Base-by-base conservation (phyloP, 2,888 invertebrate genomes). In the Oxystoma pomonae region DNA sequence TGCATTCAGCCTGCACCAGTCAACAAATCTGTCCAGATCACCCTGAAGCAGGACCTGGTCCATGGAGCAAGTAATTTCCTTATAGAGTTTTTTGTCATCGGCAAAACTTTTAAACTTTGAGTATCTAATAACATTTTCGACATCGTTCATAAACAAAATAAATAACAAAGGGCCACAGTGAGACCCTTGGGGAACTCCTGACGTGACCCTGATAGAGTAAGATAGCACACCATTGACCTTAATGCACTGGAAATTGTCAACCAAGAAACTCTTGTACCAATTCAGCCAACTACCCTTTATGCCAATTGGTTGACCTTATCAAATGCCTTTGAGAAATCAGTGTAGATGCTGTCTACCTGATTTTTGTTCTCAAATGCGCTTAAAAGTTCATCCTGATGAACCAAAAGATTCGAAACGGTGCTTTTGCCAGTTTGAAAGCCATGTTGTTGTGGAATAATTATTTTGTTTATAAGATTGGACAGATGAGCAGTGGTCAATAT, bases 121-220 rank as follows among this genome's bases (percentile, higher is more conserved):
- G 16, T 18, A 17, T n/a, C 7, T 53, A 17, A 53, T 53, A 53
- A 53, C 16, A 17, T 53, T 53, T n/a, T 53, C 53, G n/a, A 53
- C 53, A 18, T 53, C 53, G n/a, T 53, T 53, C 53, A 18, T n/a
- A 7, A 57, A 19, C 19, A 57, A 57, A 20, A 19, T 18, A 20
- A 57, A 57, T 18, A 57, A 20, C 16, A 57, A 20, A 17, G 20
- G 57, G n/a, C 57, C 57, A 57, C 19, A 18, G 21, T 57, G 57
- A n/a, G 57, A 57, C 21, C 57, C 57, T 20, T 57, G 57, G 19
- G 57, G 57, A 7, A 57, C n/a, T 16, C 20, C 57, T n/a, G 57
- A 57, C 5, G 20, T 57, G n/a, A 57, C 57, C 57, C 7, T 16
- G 19, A 57, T 19, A 20, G 20, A 17, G 18, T 18, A 18, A n/a